Conservation (phyloP, 2,113 vertebrate species). For the Protobothrops flavoviridis region DNA sequence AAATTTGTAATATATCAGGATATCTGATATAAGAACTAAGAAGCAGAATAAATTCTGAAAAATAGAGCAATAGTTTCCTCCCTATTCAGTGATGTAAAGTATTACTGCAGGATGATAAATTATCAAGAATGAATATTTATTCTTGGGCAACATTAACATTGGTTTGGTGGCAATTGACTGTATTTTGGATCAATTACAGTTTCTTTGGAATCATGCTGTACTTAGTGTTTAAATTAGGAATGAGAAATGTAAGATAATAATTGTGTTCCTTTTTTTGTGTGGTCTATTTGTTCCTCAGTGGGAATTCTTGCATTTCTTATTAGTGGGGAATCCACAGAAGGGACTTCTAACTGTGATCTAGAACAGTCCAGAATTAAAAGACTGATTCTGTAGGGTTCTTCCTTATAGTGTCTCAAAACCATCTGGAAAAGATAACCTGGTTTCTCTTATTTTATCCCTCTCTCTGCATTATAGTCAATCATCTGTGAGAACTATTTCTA, state of each 20-base stretch:
- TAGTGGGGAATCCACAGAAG: neutral
- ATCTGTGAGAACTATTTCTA: neutral
- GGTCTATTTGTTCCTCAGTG: neutral
- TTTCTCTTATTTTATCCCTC: neutral
- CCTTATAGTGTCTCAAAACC: neutral
- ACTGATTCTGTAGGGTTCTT: neutral
- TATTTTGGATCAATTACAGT: neutral
- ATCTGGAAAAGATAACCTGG: neutral
- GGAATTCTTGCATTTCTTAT: neutral
- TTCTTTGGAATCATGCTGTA: neutral
- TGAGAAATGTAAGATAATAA: neutral
- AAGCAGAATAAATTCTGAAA: neutral
- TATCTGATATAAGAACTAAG: neutral
- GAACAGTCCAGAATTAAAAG: neutral
- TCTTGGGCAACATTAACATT: neutral
- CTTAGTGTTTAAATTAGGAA: neutral
- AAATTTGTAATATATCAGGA: neutral
- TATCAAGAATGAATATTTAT: neutral
- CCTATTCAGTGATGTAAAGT: neutral
- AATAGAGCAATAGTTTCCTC: neutral
- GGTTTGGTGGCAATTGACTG: neutral
- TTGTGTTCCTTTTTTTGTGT: neutral
- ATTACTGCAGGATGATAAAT: neutral
- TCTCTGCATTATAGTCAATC: neutral
- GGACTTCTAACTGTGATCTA: neutral